These are phyloP conservation scores for Aptenodytes patagonicus DNA, from an alignment of 2,113 vertebrate genomes.

Conservation along the genomic window DNA sequence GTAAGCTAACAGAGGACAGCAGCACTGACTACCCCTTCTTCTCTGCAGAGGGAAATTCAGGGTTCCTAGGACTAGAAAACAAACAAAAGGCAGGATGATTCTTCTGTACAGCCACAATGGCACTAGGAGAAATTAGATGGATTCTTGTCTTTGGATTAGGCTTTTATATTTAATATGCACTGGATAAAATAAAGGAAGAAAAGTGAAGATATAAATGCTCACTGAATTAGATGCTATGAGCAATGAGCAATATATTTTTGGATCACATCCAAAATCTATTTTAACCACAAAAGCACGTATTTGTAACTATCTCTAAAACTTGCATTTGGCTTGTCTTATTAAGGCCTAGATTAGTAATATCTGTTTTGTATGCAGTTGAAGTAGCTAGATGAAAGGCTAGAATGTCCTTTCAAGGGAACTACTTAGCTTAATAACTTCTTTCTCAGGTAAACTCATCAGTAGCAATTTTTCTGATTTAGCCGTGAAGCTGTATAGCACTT, in stretches of 20 bases:
- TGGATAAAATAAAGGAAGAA: not conserved
- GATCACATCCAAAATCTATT: not conserved
- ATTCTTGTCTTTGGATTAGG: not conserved
- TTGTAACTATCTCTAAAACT: slow-evolving; percentile 8
- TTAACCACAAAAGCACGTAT: not conserved
- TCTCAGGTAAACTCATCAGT: not conserved
- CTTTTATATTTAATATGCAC: not conserved
- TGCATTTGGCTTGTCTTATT: not conserved
- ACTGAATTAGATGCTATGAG: not conserved
- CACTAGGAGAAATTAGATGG: not conserved
- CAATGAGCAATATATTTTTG: not conserved
- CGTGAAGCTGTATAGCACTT: not conserved
- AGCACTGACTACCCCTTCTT: not conserved
- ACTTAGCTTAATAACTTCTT: not conserved
- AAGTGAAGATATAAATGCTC: not conserved
- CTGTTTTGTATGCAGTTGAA: not conserved
- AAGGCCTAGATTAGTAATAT: not conserved
- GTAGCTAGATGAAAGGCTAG: not conserved
- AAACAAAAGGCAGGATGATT: not conserved
- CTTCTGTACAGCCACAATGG: not conserved
- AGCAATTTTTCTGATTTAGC: slow-evolving; percentile 8
- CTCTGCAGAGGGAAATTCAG: not conserved
- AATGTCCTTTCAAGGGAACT: slow-evolving; percentile 10
- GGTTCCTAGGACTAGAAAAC: not conserved
- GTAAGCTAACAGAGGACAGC: not conserved